phyloP scores from a whole-genome alignment of 2,113 vertebrate genomes.

The Oncorhynchus tshawytscha region DNA sequence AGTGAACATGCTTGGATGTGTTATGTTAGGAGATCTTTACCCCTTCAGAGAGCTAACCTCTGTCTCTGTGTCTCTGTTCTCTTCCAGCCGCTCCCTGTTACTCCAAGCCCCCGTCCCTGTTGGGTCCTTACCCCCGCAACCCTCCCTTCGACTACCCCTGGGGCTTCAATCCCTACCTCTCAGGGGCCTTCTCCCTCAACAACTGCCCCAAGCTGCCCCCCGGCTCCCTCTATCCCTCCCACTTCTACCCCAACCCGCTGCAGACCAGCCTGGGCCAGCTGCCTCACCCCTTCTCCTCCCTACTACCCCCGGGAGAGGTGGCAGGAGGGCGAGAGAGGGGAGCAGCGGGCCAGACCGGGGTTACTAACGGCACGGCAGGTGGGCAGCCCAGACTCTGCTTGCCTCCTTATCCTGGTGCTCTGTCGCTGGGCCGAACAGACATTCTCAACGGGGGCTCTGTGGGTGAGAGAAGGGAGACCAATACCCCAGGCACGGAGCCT shows the following conservation, averaged over 20 bases:
- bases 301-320: conserved; percentile 66
- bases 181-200: conserved; percentile 84
- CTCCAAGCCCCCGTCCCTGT: conserved; percentile 84
- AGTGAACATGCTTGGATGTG: conserved; percentile 65
- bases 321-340: conserved; percentile 63
- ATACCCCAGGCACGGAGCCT: conserved; percentile 47
- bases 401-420: conserved; percentile 60
- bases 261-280: conserved; percentile 81
- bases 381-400: conserved; percentile 68
- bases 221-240: conserved; percentile 84
- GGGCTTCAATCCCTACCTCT: conserved; percentile 88
- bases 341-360: conserved; percentile 62
- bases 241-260: conserved; percentile 86
- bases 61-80: conserved; percentile 49
- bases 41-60: conserved; percentile 53
- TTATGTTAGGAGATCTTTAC: conserved; percentile 67
- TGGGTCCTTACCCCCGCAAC: conserved; percentile 82
- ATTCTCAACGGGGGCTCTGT: conserved; percentile 46
- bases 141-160: conserved; percentile 87
- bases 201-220: conserved; percentile 85
- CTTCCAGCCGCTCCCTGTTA: conserved; percentile 80
- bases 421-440: conserved; percentile 69
- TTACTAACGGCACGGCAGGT: conserved; percentile 66
- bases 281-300: conserved; percentile 79
- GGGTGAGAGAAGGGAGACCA: conserved; percentile 58